Percentiles rank a stretch among this genome's conserved stretches.
These are phyloP conservation scores for Caenorhabditis panamensis DNA, from an alignment of 2,888 invertebrate genomes.

Conservation along the genomic window DNA sequence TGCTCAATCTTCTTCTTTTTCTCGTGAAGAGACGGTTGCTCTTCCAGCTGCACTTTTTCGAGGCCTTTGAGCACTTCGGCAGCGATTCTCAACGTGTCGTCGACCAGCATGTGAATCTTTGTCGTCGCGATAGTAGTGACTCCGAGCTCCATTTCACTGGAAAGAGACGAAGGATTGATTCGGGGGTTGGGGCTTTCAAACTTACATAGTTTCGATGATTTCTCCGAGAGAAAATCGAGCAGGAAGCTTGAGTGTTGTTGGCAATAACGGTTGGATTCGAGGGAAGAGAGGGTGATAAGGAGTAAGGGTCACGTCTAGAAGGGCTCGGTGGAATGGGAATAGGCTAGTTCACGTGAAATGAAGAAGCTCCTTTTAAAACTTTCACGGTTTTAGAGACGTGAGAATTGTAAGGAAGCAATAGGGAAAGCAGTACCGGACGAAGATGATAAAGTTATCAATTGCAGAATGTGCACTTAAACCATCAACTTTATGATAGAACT, in stretches of 20 bases:
- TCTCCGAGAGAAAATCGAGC: slow-evolving; percentile 19
- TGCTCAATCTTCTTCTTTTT: background rate
- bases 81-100: slow-evolving; percentile 28
- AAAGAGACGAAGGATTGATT: background rate
- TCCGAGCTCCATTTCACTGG: slow-evolving; percentile 42
- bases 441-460: too few species aligned
- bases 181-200: background rate
- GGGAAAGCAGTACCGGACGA: too few species aligned
- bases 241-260: slow-evolving; percentile 7
- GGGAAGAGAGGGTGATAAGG: background rate
- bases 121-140: slow-evolving; percentile 32
- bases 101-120: too few species aligned
- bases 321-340: too few species aligned
- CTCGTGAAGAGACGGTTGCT: slow-evolving; percentile 10
- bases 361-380: too few species aligned
- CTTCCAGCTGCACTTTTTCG: background rate
- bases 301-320: too few species aligned
- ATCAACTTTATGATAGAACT: too few species aligned
- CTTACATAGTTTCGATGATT: slow-evolving; percentile 39
- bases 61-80: slow-evolving; percentile 22
- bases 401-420: too few species aligned
- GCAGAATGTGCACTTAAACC: too few species aligned
- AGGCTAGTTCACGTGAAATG: too few species aligned
- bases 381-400: too few species aligned
- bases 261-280: background rate